These are phyloP conservation scores for Enteromius fasciolatus DNA, from an alignment of 2,797 vertebrate genomes.

Conservation along the genomic window DNA sequence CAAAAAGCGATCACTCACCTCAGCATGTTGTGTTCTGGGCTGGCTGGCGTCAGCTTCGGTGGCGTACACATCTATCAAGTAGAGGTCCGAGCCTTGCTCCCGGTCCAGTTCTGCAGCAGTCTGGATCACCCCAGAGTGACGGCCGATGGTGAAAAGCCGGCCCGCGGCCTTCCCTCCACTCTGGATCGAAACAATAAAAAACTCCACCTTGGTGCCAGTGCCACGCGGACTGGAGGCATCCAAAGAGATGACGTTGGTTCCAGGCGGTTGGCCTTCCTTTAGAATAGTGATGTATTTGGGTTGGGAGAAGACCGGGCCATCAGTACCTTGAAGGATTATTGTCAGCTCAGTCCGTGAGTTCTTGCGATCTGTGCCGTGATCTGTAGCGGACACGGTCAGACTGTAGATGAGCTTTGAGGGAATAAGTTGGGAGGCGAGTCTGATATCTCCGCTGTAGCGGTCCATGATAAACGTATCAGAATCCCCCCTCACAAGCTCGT, in stretches of 20 bases:
- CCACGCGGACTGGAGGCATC: slow-evolving; percentile 89
- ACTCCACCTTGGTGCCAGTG: slow-evolving; percentile 87
- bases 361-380: slow-evolving; percentile 89
- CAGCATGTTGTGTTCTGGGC: slow-evolving; percentile 90
- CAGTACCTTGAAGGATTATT: slow-evolving; percentile 89
- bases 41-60: slow-evolving; percentile 87
- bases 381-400: slow-evolving; percentile 91
- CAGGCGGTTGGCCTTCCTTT: slow-evolving; percentile 94
- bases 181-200: slow-evolving; percentile 92
- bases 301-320: slow-evolving; percentile 94
- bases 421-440: slow-evolving; percentile 87
- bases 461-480: slow-evolving; percentile 94
- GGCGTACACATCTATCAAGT: slow-evolving; percentile 95
- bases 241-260: slow-evolving; percentile 93
- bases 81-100: slow-evolving; percentile 92
- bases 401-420: slow-evolving; percentile 89
- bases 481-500: slow-evolving; percentile 91
- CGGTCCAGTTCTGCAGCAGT: slow-evolving; percentile 94
- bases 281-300: slow-evolving; percentile 95
- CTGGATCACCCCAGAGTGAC: slow-evolving; percentile 89
- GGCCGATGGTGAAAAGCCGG: slow-evolving; percentile 94
- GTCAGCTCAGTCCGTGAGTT: slow-evolving; percentile 90
- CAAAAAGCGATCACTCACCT: slow-evolving; percentile 80
- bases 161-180: slow-evolving; percentile 86
- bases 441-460: slow-evolving; percentile 92